Base-by-base conservation (phyloP, 2,113 vertebrate genomes). In the Procavia capensis region DNA sequence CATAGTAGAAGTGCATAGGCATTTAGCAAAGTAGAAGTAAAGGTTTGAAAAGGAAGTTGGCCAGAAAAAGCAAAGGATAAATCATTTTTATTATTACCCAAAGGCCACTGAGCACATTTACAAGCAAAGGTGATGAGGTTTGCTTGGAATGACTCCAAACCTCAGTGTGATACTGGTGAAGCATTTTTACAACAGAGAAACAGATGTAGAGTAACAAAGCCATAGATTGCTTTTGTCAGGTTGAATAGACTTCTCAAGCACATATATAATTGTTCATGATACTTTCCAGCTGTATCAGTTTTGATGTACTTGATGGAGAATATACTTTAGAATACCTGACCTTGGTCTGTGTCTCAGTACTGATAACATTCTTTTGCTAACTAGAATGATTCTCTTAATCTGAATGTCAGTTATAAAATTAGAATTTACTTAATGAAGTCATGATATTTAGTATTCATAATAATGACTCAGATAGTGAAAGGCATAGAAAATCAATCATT, bases 401-500 rank as follows among this genome's bases (percentile, higher is more conserved):
- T 88, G 43, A 80, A 25, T 81, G 64, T 94, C 50, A 54, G 24
- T 97, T 92, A 14, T 88, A 92, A 86, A 96, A 78, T 72, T 43
- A 94, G 34, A 36, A 75, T 95, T 50, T 85, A 74, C 24, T 84
- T 95, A 85, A 88, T 92, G 11, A 95, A 95, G n/a, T 86, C 91
- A 74, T 95, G 61, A 84, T 75, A 72, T 2, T 59, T 81, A 50
- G 39, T 85, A 78, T 64, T 84, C 27, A 72, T 25, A 76, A 54
- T 90, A 45, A 81, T 95, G 68, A 50, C n/a, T 66, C 39, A 89
- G 31, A 95, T 6, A 41, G 54, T 61, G 34, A 57, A 92, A 89
- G 57, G 6, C n/a, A 31, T 92, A 43, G 17, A 66, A 63, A 86
- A 45, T 79, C 29, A 64, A 72, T 68, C 31, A 19, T 47, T 43